These are phyloP conservation scores for Castor canadensis DNA, from an alignment of 2,113 vertebrate genomes.

Conservation along the genomic window DNA sequence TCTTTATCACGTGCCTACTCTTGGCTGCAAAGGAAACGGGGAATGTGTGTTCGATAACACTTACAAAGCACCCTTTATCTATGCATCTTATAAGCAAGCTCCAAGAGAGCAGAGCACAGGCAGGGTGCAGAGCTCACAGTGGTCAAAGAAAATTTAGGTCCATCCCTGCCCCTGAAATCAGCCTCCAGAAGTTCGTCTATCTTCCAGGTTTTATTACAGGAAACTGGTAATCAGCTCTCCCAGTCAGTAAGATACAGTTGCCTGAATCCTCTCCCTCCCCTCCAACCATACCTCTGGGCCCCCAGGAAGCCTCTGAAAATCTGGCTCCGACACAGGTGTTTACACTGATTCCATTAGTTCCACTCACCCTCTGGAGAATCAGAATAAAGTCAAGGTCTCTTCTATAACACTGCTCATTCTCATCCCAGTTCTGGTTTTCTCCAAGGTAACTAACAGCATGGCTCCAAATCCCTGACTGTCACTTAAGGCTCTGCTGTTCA, in stretches of 20 bases:
- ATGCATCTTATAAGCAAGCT: not conserved
- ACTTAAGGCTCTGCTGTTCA: not conserved
- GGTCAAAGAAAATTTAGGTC: too few species aligned
- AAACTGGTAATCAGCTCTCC: not conserved
- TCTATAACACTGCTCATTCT: not conserved
- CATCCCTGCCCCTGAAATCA: not conserved
- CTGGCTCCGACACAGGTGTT: too few species aligned
- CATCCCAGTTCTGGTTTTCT: not conserved
- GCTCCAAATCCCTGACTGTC: not conserved
- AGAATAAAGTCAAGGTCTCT: not conserved
- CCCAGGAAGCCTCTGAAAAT: not conserved
- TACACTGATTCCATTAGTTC: not conserved
- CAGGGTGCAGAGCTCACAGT: too few species aligned
- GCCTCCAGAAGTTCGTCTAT: not conserved
- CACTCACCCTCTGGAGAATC: not conserved
- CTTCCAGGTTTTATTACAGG: not conserved
- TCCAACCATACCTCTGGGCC: too few species aligned
- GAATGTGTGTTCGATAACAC: constrained; percentile 54
- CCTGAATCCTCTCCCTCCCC: not conserved
- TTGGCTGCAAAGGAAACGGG: constrained; percentile 68
- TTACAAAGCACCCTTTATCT: constrained; percentile 11
- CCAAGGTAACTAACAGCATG: rapidly evolving
- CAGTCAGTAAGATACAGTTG: too few species aligned
- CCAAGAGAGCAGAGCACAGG: not conserved
- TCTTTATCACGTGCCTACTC: not conserved